These are phyloP conservation scores for Xylocampa areola DNA, from an alignment of 2,888 invertebrate genomes.

Conservation along the genomic window DNA sequence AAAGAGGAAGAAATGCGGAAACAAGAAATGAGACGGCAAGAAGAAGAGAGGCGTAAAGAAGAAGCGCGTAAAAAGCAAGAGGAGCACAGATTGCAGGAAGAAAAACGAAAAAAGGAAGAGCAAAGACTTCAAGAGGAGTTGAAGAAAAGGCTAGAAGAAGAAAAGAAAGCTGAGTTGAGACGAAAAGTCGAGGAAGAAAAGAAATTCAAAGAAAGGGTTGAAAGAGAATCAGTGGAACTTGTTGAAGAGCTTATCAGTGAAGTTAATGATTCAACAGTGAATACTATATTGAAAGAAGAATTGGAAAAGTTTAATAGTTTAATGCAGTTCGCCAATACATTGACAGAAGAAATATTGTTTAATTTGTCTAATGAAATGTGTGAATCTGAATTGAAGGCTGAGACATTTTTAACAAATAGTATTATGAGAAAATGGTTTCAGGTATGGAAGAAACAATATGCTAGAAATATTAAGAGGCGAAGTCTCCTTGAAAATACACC, in stretches of 20 bases:
- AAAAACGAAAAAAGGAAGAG: conserved; percentile 74
- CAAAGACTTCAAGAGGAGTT: conserved; percentile 73
- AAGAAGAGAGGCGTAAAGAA: conserved; percentile 60
- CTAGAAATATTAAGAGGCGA: conserved; percentile 77
- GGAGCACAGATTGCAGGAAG: conserved; percentile 63
- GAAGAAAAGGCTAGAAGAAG: conserved; percentile 76
- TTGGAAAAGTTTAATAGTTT: conserved; percentile 69
- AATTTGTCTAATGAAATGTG: conserved; percentile 78
- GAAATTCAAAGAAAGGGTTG: conserved; percentile 75
- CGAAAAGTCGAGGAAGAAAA: conserved; percentile 74
- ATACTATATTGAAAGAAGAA: conserved; percentile 73
- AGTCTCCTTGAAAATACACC: conserved; percentile 82
- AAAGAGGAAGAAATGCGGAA: conserved; percentile 60
- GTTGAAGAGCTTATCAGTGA: conserved; percentile 75
- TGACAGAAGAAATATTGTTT: conserved; percentile 72
- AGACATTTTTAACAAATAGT: conserved; percentile 74
- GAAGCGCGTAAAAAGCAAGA: conserved; percentile 58
- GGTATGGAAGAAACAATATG: conserved; percentile 77
- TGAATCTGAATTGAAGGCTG: conserved; percentile 78
- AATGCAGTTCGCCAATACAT: conserved; percentile 67
- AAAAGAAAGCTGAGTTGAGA: conserved; percentile 74
- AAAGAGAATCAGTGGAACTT: conserved; percentile 76
- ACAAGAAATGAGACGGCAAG: conserved; percentile 59
- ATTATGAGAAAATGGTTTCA: conserved; percentile 80
- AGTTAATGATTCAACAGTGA: conserved; percentile 71